Evolutionary conservation across 1,140 invertebrate genomes (phyloP).

Genomic region (Drosophila punjabiensis): DNA sequence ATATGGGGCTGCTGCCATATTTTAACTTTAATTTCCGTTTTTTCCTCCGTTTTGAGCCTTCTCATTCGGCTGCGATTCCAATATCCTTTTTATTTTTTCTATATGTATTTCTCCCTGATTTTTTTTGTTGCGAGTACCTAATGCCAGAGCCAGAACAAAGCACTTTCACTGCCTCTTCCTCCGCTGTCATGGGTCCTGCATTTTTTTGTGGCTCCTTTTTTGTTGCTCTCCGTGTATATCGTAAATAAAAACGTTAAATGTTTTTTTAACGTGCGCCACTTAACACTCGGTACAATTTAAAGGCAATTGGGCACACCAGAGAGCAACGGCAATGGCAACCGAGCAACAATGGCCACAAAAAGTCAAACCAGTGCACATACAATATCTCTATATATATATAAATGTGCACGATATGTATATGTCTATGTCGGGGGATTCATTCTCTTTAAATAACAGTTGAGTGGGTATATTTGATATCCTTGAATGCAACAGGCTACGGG

Average conservation of each 20-base stretch:
- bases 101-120: slow-evolving; percentile 4
- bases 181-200: background rate
- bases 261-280: slow-evolving; percentile 82
- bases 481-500: slow-evolving; percentile 10
- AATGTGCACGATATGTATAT: slow-evolving; percentile 30
- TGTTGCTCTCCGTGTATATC: slow-evolving; percentile 50
- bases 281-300: slow-evolving; percentile 82
- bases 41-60: slow-evolving; percentile 13
- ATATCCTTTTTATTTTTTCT: slow-evolving; percentile 50
- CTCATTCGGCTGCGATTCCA: slow-evolving; percentile 52
- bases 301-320: slow-evolving; percentile 78
- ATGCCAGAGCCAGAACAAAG: slow-evolving; percentile 71
- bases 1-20: slow-evolving; percentile 51
- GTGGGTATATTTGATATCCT: slow-evolving; percentile 19
- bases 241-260: slow-evolving; percentile 84
- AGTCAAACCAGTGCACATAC: slow-evolving; percentile 57
- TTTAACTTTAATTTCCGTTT: slow-evolving; percentile 78
- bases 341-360: slow-evolving; percentile 64
- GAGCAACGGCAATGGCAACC: slow-evolving; percentile 28
- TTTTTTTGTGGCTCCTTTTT: slow-evolving; percentile 25
- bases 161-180: slow-evolving; percentile 56
- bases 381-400: slow-evolving; percentile 34
- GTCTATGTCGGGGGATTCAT: slow-evolving; percentile 38
- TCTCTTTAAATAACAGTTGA: slow-evolving; percentile 17
- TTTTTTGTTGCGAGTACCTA: slow-evolving; percentile 50